Evolutionary conservation across 2,113 vertebrate species (phyloP).

Genomic region (Semicossyphus pulcher): DNA sequence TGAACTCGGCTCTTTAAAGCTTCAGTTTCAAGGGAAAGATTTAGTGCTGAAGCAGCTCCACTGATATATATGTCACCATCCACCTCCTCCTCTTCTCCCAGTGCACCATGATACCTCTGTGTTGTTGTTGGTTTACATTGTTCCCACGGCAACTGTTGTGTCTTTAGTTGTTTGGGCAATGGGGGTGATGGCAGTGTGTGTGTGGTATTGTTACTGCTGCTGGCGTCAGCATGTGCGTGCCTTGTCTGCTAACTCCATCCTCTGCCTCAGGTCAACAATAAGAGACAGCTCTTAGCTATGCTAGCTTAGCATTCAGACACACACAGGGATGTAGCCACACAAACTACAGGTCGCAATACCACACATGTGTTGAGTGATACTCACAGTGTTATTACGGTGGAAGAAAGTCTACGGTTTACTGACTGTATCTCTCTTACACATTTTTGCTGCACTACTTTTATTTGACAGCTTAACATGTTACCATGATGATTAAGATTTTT

Average conservation of each 20-base stretch:
- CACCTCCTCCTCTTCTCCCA: constrained; percentile 5
- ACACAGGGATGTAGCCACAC: neutral
- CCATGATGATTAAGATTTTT: neutral
- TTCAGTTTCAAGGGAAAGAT: constrained; percentile 51
- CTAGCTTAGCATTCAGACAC: neutral
- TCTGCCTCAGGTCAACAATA: constrained; percentile 29
- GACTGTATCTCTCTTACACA: too few species aligned
- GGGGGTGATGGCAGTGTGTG: constrained; percentile 15
- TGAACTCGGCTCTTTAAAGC: constrained; percentile 43
- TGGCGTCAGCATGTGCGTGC: constrained; percentile 46
- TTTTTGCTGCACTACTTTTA: neutral
- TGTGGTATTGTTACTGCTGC: constrained; percentile 16
- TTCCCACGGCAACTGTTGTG: constrained; percentile 74
- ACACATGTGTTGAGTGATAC: constrained; percentile 4
- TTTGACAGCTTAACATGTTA: neutral
- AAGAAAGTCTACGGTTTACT: too few species aligned
- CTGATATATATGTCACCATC: constrained; percentile 34
- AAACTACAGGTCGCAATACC: neutral
- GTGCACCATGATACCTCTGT: constrained; percentile 24
- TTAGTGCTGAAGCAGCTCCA: constrained; percentile 45
- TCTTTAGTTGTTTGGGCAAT: constrained; percentile 59
- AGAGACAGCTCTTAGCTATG: constrained; percentile 11
- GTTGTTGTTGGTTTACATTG: constrained; percentile 69
- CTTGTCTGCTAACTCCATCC: constrained; percentile 49
- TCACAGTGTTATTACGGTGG: neutral